Evolutionary conservation across 2,113 vertebrate species (phyloP).

Genomic region (Ifrita kowaldi): DNA sequence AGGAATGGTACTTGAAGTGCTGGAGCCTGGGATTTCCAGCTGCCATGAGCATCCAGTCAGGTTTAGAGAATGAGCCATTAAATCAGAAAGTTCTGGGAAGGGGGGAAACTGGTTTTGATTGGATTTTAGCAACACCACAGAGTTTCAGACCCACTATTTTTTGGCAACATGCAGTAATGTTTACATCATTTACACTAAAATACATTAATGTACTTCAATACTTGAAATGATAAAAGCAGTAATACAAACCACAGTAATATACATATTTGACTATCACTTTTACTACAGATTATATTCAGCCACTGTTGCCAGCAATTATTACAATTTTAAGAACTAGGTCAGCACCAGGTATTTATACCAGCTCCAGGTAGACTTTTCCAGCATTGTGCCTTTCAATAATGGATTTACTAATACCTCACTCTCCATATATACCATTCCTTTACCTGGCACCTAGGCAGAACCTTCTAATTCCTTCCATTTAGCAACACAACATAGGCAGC

Average conservation of each 20-base stretch:
- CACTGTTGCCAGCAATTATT: neutral
- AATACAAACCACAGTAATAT: neutral
- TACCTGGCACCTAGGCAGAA: neutral
- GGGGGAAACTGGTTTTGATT: neutral
- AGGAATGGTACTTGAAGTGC: neutral
- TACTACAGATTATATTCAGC: neutral
- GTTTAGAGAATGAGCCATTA: neutral
- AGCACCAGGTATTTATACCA: neutral
- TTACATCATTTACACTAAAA: neutral
- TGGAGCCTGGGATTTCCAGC: neutral
- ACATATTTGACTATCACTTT: neutral
- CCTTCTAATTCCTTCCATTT: neutral
- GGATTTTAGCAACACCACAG: neutral
- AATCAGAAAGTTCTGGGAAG: neutral
- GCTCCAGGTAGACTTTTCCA: neutral
- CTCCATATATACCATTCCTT: neutral
- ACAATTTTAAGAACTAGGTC: neutral
- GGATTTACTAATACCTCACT: neutral
- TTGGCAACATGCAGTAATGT: neutral
- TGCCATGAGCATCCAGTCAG: neutral
- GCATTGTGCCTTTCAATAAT: neutral
- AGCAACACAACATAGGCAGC: neutral
- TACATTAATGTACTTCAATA: neutral
- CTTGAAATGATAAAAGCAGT: neutral
- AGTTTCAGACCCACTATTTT: neutral